These are phyloP conservation scores for Lagopus leucura DNA, from an alignment of 2,113 vertebrate genomes.

Conservation along the genomic window DNA sequence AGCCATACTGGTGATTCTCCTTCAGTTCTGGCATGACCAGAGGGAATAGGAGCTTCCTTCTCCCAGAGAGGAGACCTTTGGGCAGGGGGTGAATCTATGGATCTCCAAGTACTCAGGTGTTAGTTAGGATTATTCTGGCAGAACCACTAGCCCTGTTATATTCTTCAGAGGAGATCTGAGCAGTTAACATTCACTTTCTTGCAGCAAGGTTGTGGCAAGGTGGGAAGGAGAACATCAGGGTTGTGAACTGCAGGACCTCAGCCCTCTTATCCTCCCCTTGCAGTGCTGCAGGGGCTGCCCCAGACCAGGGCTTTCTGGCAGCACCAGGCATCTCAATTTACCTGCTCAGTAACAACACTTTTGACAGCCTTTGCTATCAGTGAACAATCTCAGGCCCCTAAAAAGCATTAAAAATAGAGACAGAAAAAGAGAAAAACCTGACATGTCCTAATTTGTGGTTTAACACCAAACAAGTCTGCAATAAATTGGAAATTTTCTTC, in stretches of 20 bases:
- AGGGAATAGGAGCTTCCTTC: background rate
- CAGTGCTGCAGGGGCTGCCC: rapidly evolving
- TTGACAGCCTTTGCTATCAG: background rate
- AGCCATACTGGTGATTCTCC: background rate
- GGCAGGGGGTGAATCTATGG: background rate
- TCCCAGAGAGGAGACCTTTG: background rate
- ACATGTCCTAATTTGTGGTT: conserved; percentile 14
- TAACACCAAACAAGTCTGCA: conserved; percentile 30
- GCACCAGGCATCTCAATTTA: background rate
- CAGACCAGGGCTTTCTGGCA: background rate
- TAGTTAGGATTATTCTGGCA: background rate
- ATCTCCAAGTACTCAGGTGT: background rate
- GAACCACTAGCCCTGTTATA: background rate
- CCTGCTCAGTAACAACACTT: background rate
- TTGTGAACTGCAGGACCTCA: background rate
- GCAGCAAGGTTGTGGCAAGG: background rate
- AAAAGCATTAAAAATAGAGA: background rate
- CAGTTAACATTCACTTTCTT: background rate
- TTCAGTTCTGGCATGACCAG: background rate
- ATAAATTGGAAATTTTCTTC: conserved; percentile 71
- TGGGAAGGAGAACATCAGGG: background rate
- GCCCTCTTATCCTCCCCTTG: background rate
- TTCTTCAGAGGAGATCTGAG: background rate
- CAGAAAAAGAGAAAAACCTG: background rate
- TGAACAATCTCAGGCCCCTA: background rate